Evolutionary conservation across 2,797 vertebrate genomes (phyloP), one percentile per base, ranked within the genome.

Genomic region (Spheniscus humboldti): DNA sequence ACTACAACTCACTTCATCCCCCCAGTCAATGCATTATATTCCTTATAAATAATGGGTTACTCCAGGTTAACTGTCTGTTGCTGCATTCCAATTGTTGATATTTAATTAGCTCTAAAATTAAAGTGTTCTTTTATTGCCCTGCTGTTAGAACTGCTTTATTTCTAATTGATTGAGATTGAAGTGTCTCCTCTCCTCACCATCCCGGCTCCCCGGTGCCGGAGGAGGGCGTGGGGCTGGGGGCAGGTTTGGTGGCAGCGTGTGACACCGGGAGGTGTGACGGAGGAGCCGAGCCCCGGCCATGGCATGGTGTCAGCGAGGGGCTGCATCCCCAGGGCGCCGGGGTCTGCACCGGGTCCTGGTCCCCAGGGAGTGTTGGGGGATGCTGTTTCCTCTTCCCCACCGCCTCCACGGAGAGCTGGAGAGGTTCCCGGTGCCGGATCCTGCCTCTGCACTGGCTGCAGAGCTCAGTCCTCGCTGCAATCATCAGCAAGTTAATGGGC

Each of bases 101-200:
- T 98, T 98, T 98, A 98, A 98, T 98, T 98, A 98, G 98, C 98
- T 98, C 97, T 97, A 96, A 98, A 98, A 98, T 98, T 97, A 98
- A 98, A 98, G 96, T 84, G 89, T 96, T 96, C 97, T 97, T 97
- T 98, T 97, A 97, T 97, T 97, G 93, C 96, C 90, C 92, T 67
- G 83, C 95, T 14, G 39, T 95, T 90, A 86, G 92, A 94, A 95
- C 82, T 64, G 84, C 95, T 97, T 96, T 96, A 88, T 96, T 97
- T 97, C 96, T 98, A 97, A 98, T 97, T 98, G 98, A 98, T 98
- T 89, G 97, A 98, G 97, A 98, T 97, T 91, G 82, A 97, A 98
- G 94, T n/a, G 86, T 92, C 95, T 96, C 88, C 95, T 86, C 19
- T 96, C 88, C 95, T 86, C 19, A 25, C 86, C 90, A 69, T 88